Conservation (phyloP, 2,888 invertebrate species). For the Ischnura elegans region DNA sequence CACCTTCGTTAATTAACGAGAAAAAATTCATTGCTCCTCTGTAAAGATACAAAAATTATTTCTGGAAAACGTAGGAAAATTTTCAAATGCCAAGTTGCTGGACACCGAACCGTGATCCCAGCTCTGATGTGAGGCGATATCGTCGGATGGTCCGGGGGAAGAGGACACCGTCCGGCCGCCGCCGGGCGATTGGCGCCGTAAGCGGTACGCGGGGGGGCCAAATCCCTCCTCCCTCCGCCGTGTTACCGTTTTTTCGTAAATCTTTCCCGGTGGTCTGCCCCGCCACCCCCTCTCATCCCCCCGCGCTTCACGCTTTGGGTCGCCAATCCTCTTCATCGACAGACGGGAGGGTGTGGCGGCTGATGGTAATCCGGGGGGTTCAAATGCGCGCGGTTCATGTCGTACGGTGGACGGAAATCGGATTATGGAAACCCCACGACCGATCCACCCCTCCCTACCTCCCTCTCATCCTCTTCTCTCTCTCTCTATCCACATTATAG, state of each 20-base stretch:
- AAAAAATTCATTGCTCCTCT: no score
- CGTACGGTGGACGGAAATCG: slow-evolving; percentile 57
- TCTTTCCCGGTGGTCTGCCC: slow-evolving; percentile 18
- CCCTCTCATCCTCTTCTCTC: no score
- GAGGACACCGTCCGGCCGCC: neutral
- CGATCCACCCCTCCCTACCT: neutral
- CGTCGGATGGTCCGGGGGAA: neutral
- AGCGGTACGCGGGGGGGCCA: neutral
- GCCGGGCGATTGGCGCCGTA: neutral
- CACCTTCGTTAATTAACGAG: no score
- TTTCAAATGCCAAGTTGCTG: no score
- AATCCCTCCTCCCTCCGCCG: slow-evolving; percentile 29
- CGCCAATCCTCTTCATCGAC: slow-evolving; percentile 42
- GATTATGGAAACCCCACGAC: slow-evolving; percentile 66
- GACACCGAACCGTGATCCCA: no score
- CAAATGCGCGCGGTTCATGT: slow-evolving; percentile 66
- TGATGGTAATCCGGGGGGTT: slow-evolving; percentile 64
- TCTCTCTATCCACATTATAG: slow-evolving; percentile 55
- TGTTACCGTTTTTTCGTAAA: slow-evolving; percentile 36
- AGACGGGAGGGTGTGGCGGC: slow-evolving; percentile 47
- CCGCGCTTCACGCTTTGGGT: neutral
- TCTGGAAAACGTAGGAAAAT: no score
- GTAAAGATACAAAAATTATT: no score
- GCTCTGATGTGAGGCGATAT: no score
- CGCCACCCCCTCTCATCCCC: neutral